Evolutionary conservation across 2,113 vertebrate genomes (phyloP).

Genomic region (Panthera tigris): DNA sequence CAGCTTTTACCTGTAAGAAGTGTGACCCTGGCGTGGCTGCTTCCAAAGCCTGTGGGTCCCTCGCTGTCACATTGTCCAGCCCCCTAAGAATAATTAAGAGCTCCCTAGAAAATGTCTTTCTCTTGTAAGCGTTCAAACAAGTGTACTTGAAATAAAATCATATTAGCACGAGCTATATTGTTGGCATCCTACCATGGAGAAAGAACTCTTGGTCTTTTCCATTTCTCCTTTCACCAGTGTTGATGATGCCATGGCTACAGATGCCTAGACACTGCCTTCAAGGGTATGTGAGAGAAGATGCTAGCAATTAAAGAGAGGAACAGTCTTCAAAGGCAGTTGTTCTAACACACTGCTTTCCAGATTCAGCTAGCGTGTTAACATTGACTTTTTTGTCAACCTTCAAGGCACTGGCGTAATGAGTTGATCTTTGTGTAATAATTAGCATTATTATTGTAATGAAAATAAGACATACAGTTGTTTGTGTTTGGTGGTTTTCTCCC

Average conservation of each 20-base stretch:
- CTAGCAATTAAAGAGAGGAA: conserved; percentile 46
- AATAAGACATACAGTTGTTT: conserved; percentile 35
- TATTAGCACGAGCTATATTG: not conserved
- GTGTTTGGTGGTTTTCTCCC: not conserved
- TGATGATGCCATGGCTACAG: rapidly evolving
- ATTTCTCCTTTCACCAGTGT: not conserved
- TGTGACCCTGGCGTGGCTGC: too few relatives aligned
- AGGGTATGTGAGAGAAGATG: not conserved
- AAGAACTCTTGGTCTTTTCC: not conserved
- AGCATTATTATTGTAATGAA: conserved; percentile 56
- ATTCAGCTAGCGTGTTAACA: conserved; percentile 39
- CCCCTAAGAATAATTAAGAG: not conserved
- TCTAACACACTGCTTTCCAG: conserved; percentile 20
- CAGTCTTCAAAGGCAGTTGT: conserved; percentile 41
- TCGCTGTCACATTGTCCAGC: not conserved
- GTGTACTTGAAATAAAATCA: not conserved
- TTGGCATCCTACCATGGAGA: not conserved
- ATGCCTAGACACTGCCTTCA: not conserved
- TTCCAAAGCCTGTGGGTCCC: not conserved
- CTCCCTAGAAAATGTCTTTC: not conserved
- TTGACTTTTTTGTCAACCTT: conserved; percentile 58
- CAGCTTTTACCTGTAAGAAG: not conserved
- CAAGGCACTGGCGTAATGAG: conserved; percentile 62
- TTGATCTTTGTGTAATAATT: conserved; percentile 10
- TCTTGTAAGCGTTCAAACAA: not conserved